Percentiles rank a stretch among this genome's conserved stretches.
phyloP scores from a whole-genome alignment of 1,140 invertebrate species.

The Chlorops oryzae region DNA sequence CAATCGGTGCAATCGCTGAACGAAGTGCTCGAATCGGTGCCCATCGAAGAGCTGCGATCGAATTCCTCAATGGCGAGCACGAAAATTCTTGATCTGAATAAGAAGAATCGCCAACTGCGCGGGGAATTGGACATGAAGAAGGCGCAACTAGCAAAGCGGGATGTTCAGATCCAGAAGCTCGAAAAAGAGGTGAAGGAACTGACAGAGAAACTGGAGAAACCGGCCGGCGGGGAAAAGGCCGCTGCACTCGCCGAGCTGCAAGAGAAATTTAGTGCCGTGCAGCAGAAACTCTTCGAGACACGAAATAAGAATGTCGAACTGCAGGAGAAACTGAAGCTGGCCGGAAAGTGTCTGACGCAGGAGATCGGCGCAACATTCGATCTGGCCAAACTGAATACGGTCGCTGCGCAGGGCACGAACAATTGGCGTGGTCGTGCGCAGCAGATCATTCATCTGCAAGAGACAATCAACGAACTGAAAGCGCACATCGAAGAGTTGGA shows the following conservation, averaged over 20 bases:
- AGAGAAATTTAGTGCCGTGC: constrained; percentile 54
- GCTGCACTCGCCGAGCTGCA: constrained; percentile 52
- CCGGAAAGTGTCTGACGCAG: constrained; percentile 59
- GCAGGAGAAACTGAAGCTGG: constrained; percentile 58
- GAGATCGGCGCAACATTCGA: constrained; percentile 59
- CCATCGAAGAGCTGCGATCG: constrained; percentile 53
- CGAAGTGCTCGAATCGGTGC: constrained; percentile 45
- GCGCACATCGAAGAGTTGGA: constrained; percentile 52
- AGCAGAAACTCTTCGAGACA: constrained; percentile 60
- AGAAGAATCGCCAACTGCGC: constrained; percentile 53
- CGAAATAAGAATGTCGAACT: constrained; percentile 60
- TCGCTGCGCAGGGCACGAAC: constrained; percentile 45
- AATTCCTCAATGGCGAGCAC: constrained; percentile 51
- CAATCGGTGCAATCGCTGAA: constrained; percentile 51
- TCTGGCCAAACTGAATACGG: constrained; percentile 34
- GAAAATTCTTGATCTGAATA: constrained; percentile 54
- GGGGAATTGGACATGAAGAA: constrained; percentile 51
- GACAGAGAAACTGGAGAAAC: constrained; percentile 20
- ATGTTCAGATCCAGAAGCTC: constrained; percentile 46
- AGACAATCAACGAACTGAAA: constrained; percentile 58
- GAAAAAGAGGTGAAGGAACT: constrained; percentile 45
- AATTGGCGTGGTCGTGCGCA: constrained; percentile 67
- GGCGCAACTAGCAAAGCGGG: constrained; percentile 42
- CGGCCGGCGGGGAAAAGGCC: constrained; percentile 13
- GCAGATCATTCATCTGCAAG: constrained; percentile 60